These are phyloP conservation scores for Folsomia candida DNA, from an alignment of 2,888 invertebrate species.

Conservation along the genomic window DNA sequence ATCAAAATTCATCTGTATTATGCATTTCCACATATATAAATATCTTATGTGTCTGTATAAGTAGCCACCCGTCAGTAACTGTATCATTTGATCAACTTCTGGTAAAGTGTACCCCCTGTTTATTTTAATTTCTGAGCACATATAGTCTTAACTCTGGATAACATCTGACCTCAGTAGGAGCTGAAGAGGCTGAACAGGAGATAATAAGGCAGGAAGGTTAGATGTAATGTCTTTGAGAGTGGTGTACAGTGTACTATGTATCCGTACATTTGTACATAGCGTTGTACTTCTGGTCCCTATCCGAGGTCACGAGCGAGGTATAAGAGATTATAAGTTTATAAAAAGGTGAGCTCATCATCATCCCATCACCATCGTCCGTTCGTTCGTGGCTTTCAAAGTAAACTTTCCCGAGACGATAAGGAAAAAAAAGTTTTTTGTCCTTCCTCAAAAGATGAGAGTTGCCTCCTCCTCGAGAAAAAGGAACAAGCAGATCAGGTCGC, in stretches of 20 bases:
- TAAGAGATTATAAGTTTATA: neutral
- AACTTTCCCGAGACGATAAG: neutral
- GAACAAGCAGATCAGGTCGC: neutral
- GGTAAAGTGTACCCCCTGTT: neutral
- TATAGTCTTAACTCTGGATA: neutral
- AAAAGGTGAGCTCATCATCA: neutral
- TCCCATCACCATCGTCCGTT: neutral
- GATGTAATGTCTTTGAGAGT: neutral
- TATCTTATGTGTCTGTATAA: too few species aligned
- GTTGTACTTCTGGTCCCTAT: too few species aligned
- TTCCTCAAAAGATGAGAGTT: neutral
- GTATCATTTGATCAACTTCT: neutral
- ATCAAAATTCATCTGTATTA: slow-evolving; percentile 1
- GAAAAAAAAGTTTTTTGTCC: neutral
- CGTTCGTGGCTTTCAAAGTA: neutral
- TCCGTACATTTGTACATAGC: too few species aligned
- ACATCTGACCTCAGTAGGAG: neutral
- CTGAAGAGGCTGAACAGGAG: neutral
- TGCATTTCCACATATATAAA: neutral
- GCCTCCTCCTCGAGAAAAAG: neutral
- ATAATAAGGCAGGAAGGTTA: neutral
- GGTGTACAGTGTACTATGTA: too few species aligned
- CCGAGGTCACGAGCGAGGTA: neutral
- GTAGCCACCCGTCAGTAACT: neutral
- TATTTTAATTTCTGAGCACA: neutral